Conservation (phyloP, 2,888 invertebrate genomes). For the Cloeon dipterum region DNA sequence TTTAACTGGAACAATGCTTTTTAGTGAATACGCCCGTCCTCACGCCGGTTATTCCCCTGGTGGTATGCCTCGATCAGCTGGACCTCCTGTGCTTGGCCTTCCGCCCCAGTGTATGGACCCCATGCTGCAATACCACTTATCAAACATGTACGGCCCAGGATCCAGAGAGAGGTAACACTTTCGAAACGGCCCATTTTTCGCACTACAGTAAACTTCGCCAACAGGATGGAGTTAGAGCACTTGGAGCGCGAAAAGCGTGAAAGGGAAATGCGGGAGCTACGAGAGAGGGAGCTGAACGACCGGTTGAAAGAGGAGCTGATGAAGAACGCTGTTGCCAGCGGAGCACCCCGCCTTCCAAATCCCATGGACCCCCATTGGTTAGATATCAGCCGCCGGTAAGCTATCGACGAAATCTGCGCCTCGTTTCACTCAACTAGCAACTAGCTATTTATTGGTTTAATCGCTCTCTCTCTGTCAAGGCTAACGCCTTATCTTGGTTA, state of each 20-base stretch:
- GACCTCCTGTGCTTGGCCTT: conserved; percentile 12
- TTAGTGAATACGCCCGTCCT: conserved; percentile 70
- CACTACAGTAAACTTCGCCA: background rate
- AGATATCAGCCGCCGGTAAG: conserved; percentile 64
- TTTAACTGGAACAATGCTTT: no score
- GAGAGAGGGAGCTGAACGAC: conserved; percentile 60
- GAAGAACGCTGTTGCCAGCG: conserved; percentile 34
- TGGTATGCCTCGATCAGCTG: conserved; percentile 11
- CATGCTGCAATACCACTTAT: conserved; percentile 58
- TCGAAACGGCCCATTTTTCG: background rate
- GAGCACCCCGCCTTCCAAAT: conserved; percentile 27
- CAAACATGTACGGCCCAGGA: conserved; percentile 58
- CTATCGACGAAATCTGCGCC: no score
- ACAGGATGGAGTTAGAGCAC: conserved; percentile 27
- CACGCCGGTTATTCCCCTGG: conserved; percentile 66
- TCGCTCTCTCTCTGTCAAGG: no score
- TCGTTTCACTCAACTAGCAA: no score
- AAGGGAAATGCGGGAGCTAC: conserved; percentile 37
- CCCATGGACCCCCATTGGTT: conserved; percentile 37
- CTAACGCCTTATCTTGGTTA: no score
- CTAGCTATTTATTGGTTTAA: no score
- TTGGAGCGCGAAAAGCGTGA: conserved; percentile 50
- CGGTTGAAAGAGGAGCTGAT: conserved; percentile 72
- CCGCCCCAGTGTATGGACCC: conserved; percentile 59
- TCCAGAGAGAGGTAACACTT: conserved; percentile 24